These are phyloP conservation scores for Dryobates pubescens DNA, from an alignment of 2,797 vertebrate species.

Conservation along the genomic window DNA sequence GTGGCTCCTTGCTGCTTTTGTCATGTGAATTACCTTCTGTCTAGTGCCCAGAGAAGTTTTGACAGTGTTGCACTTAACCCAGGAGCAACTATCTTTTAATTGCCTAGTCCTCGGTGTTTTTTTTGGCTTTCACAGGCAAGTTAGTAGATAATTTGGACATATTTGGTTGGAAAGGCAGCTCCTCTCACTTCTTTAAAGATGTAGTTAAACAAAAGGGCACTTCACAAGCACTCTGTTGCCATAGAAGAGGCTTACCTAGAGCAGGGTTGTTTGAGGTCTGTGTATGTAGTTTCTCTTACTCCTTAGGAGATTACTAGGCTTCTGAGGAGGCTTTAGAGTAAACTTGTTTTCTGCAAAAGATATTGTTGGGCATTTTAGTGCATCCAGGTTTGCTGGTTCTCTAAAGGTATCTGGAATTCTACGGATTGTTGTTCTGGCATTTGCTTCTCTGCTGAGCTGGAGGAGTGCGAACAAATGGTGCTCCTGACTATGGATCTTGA, in stretches of 20 bases:
- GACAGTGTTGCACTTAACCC: not conserved
- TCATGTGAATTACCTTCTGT: not conserved
- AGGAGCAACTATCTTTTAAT: not conserved
- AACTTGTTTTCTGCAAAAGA: not conserved
- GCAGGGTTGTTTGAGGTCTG: not conserved
- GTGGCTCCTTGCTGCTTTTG: accelerated
- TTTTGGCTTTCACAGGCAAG: not conserved
- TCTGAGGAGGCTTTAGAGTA: not conserved
- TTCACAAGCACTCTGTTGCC: not conserved
- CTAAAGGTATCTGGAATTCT: not conserved
- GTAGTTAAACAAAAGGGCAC: not conserved
- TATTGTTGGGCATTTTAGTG: not conserved
- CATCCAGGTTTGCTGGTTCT: not conserved
- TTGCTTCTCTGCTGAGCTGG: not conserved
- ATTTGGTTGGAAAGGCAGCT: not conserved
- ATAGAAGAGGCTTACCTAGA: not conserved
- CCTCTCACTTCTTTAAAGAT: not conserved
- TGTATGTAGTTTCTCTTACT: not conserved
- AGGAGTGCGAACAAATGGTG: not conserved
- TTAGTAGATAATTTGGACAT: not conserved
- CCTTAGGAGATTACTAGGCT: not conserved
- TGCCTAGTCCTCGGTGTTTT: not conserved
- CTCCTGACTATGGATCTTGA: not conserved
- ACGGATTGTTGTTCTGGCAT: not conserved
- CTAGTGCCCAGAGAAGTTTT: not conserved